Evolutionary conservation across 2,888 invertebrate genomes (phyloP).

Genomic region (Himalopsyche anomala): DNA sequence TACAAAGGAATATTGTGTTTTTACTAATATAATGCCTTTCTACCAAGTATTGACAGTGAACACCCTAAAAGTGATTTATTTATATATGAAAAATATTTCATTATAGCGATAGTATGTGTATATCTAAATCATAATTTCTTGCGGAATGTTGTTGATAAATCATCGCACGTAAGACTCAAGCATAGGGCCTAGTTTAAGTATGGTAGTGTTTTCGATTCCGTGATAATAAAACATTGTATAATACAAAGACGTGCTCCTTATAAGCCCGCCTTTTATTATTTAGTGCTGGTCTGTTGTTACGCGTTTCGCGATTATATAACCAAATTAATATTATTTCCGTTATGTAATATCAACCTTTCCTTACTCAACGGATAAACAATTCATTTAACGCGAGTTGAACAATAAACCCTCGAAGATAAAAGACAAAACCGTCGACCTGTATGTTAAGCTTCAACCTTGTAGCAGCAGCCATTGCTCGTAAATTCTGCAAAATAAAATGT

Average conservation of each 20-base stretch:
- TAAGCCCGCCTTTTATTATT: neutral
- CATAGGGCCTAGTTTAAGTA: neutral
- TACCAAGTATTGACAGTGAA: too few species aligned
- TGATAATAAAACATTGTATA: neutral
- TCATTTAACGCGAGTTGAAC: neutral
- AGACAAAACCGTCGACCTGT: too few species aligned
- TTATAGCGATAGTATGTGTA: too few species aligned
- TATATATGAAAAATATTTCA: too few species aligned
- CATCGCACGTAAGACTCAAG: neutral
- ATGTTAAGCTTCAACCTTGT: too few species aligned
- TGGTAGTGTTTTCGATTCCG: neutral
- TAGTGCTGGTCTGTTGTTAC: neutral
- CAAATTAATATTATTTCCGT: neutral
- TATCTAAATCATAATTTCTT: neutral
- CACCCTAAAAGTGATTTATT: too few species aligned
- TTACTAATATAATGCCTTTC: too few species aligned
- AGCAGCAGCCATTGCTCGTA: too few species aligned
- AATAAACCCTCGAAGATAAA: neutral
- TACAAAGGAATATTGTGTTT: too few species aligned
- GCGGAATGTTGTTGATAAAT: neutral
- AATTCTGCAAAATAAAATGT: too few species aligned
- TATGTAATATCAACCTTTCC: neutral
- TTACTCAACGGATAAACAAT: neutral
- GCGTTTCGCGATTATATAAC: slow-evolving; percentile 1
- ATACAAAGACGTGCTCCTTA: neutral